Conservation (phyloP, 1,140 invertebrate species). For the Dysdera silvatica region DNA sequence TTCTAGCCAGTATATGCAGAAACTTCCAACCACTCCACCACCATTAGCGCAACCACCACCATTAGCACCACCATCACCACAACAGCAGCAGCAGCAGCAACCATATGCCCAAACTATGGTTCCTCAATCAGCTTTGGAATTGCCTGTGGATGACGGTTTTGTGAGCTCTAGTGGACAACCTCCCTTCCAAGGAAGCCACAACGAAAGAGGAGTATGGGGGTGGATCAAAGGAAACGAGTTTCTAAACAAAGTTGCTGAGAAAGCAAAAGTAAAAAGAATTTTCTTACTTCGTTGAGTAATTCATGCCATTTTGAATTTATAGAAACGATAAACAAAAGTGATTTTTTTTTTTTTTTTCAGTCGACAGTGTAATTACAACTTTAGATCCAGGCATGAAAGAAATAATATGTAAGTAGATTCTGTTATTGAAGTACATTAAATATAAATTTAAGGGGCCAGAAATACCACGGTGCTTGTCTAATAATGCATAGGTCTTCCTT, state of each 20-base stretch:
- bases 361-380: slow-evolving; percentile 78
- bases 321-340: not conserved
- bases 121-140: not conserved
- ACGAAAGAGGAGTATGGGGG: slow-evolving; percentile 41
- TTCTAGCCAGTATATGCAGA: no score
- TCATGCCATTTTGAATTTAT: not conserved
- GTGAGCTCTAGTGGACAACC: not conserved
- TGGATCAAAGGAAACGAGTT: slow-evolving; percentile 49
- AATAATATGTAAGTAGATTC: slow-evolving; percentile 69
- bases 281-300: not conserved
- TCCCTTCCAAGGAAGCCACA: not conserved
- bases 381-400: slow-evolving; percentile 84
- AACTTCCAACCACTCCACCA: no score
- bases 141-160: not conserved
- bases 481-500: no score
- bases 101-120: not conserved
- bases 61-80: not conserved
- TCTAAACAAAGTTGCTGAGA: slow-evolving; percentile 60
- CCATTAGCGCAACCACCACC: no score
- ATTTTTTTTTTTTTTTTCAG: slow-evolving; percentile 45
- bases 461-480: no score
- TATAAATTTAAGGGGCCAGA: no score
- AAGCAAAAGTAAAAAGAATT: slow-evolving; percentile 54
- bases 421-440: no score
- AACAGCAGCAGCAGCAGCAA: no score